Percentiles rank a stretch among this genome's conserved stretches.
These are phyloP conservation scores for Ictalurus punctatus DNA, from an alignment of 2,113 vertebrate species.

Conservation along the genomic window DNA sequence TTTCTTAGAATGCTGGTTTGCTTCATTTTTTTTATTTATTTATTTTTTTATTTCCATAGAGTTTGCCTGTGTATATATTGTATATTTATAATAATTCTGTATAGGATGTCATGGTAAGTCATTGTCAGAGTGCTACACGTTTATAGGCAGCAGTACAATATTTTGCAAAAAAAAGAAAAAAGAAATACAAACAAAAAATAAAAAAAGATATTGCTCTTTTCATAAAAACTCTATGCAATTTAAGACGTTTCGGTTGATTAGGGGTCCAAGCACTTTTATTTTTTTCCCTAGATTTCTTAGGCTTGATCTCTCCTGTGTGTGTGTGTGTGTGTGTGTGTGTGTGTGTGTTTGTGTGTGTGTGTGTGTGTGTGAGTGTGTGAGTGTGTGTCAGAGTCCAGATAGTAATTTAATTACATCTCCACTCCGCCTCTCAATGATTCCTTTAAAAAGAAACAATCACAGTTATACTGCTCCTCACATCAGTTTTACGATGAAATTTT, in stretches of 20 bases:
- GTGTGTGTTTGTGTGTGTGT: slow-evolving; percentile 1
- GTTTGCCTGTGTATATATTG: slow-evolving; percentile 37
- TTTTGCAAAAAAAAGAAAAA: slow-evolving; percentile 62
- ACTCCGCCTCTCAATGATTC: not conserved
- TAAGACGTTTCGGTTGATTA: slow-evolving; percentile 63
- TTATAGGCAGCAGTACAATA: slow-evolving; percentile 70
- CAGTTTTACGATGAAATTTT: not conserved
- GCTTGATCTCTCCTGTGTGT: slow-evolving; percentile 27
- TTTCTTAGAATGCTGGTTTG: slow-evolving; percentile 73
- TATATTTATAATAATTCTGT: slow-evolving; percentile 62
- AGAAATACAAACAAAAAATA: slow-evolving; percentile 43
- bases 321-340: not conserved
- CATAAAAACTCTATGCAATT: slow-evolving; percentile 66
- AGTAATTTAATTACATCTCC: not conserved
- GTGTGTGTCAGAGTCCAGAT: not conserved
- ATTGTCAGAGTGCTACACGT: slow-evolving; percentile 76
- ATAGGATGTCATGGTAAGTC: slow-evolving; percentile 65
- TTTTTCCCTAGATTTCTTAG: slow-evolving; percentile 41
- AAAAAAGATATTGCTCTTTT: slow-evolving; percentile 73
- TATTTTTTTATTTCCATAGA: slow-evolving; percentile 57
- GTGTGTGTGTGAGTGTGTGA: slow-evolving; percentile 8
- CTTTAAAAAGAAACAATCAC: not conserved
- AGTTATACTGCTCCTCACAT: not conserved
- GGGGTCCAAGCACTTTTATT: slow-evolving; percentile 16
- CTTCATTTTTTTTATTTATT: slow-evolving; percentile 54